Base-by-base conservation (phyloP, 2,888 invertebrate species). In the Bellardia bayeri region DNA sequence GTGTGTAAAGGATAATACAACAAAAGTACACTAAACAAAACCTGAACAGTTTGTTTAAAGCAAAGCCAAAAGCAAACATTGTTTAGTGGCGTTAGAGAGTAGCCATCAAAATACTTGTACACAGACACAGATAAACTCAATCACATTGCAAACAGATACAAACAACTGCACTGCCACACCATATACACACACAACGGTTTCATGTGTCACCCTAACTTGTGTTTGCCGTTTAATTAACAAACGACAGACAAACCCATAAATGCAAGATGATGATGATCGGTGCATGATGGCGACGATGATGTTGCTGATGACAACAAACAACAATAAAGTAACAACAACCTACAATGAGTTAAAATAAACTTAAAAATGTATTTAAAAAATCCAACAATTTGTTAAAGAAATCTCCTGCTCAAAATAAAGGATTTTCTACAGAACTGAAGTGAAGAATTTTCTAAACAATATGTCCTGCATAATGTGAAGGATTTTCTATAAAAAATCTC, bases 151-250 rank as follows among this genome's bases (percentile, higher is more conserved):
- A 58, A 33, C 14, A 45, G 30, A 58, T 56, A 81, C 58, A 49
- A 68, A 40, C 23, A 23, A 23, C 23, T 0, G 23, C 23, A 8
- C 40, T 1, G 2, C 3, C 49, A 64, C 23, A 63, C 23, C 23
- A 23, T 23, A 23, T 23, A 23, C 5, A 11, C 13, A 30, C 16
- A 33, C 33, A 63, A 30, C 54, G 87, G 87, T 82, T 68, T 87
- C 85, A 82, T 74, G 87, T 87, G 79, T 87, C 87, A 87, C 87
- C 87, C 85, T 75, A 87, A 85, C 87, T 87, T 79, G 75, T 82
- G 85, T 85, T 85, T 87, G 87, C 85, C 85, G 87, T 87, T 87
- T 87, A 87, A 87, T 87, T 87, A 87, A 85, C 82, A 82, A 79
- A 75, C 74, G 69, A 85, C 82, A 87, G 85, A 85, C 74, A 79